Conservation (phyloP, 2,888 invertebrate genomes). For the Microctonus hyperodae region DNA sequence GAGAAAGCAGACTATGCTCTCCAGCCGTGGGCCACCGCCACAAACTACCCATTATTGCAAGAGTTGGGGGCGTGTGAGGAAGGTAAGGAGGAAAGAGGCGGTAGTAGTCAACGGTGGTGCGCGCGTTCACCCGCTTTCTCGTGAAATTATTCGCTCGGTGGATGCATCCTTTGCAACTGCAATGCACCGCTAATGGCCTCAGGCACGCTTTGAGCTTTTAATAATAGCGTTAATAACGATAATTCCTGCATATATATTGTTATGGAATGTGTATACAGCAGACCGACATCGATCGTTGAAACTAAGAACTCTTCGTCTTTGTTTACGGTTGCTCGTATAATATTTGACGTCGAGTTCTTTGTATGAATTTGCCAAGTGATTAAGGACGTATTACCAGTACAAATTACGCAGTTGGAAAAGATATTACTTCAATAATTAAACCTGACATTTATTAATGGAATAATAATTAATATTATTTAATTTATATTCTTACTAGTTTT, state of each 20-base stretch:
- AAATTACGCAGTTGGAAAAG: background rate
- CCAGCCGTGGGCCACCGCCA: conserved; percentile 33
- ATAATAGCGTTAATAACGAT: conserved; percentile 43
- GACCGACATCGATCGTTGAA: conserved; percentile 22
- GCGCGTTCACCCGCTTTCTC: conserved; percentile 40
- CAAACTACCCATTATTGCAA: conserved; percentile 42
- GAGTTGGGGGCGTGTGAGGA: conserved; percentile 35
- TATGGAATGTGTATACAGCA: background rate
- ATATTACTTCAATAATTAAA: background rate
- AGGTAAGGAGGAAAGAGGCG: background rate
- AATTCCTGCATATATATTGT: conserved; percentile 35
- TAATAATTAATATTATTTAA: too few species aligned
- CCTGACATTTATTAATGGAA: background rate
- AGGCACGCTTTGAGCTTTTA: conserved; percentile 45
- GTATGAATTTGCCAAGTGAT: background rate
- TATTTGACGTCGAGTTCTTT: background rate
- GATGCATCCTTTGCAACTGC: conserved; percentile 38
- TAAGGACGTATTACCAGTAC: background rate
- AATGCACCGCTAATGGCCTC: conserved; percentile 42
- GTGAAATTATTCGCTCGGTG: conserved; percentile 41
- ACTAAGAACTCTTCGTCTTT: background rate
- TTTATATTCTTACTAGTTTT: too few species aligned
- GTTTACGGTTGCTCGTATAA: background rate
- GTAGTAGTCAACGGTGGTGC: background rate
- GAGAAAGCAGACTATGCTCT: conserved; percentile 20